Percentiles rank a stretch among this genome's conserved stretches.
phyloP scores from a whole-genome alignment of 2,888 invertebrate species.

The Drosophila quasianomalipes region DNA sequence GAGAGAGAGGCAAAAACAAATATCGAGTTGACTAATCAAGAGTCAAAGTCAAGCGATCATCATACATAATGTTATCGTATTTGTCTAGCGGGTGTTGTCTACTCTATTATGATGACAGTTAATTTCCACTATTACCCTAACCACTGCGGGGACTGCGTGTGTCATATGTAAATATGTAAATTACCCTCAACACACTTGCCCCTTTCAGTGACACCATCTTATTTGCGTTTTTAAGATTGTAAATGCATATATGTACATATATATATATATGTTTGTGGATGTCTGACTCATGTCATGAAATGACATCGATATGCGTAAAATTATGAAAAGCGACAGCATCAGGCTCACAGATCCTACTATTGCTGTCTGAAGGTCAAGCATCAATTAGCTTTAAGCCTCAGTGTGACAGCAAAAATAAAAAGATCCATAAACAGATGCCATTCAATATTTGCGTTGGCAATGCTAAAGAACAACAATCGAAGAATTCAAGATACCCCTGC shows the following conservation, averaged over 20 bases:
- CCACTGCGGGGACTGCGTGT: constrained; percentile 17
- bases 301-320: constrained; percentile 21
- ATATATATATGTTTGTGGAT: not conserved
- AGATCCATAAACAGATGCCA: not conserved
- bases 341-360: not conserved
- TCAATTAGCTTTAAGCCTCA: constrained; percentile 19
- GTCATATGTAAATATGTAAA: constrained; percentile 41
- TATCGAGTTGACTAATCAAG: constrained; percentile 3
- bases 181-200: constrained; percentile 27
- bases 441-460: not conserved
- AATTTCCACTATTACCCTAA: constrained; percentile 1
- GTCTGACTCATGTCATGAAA: constrained; percentile 36
- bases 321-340: constrained; percentile 2
- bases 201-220: constrained; percentile 30
- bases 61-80: constrained; percentile 6
- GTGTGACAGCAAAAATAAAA: constrained; percentile 1
- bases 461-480: not conserved
- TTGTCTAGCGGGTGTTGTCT: constrained; percentile 24
- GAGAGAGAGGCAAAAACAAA: constrained; percentile 4
- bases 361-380: constrained; percentile 26
- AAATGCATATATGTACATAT: not conserved
- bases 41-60: constrained; percentile 7
- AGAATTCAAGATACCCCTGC: not conserved
- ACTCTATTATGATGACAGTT: constrained; percentile 30
- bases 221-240: constrained; percentile 22